These are phyloP conservation scores for Hoplodrina ambigua DNA, from an alignment of 2,888 invertebrate genomes.

Conservation along the genomic window DNA sequence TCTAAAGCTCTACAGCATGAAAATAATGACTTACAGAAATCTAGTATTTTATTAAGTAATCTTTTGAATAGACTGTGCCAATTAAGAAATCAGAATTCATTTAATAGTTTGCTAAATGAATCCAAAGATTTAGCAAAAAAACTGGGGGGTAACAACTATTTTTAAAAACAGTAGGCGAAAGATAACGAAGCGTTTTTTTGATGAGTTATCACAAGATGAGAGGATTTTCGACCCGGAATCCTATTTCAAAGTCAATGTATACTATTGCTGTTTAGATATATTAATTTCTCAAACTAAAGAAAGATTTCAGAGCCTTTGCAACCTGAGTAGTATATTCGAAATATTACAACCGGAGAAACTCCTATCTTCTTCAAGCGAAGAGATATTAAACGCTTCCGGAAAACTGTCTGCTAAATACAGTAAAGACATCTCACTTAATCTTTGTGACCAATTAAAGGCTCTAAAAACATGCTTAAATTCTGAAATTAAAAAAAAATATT, in stretches of 20 bases:
- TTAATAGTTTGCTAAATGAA: constrained; percentile 54
- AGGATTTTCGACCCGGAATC: constrained; percentile 54
- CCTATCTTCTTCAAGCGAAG: constrained; percentile 6
- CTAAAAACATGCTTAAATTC: constrained; percentile 17
- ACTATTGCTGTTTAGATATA: constrained; percentile 60
- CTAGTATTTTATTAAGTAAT: constrained; percentile 13
- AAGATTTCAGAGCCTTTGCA: constrained; percentile 44
- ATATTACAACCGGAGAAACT: constrained; percentile 7
- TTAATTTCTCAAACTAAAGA: constrained; percentile 54
- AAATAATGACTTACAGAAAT: constrained; percentile 61
- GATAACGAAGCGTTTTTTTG: constrained; percentile 23
- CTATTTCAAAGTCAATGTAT: constrained; percentile 59
- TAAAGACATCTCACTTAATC: constrained; percentile 60
- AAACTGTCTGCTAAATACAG: constrained; percentile 55
- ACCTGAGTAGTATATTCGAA: constrained; percentile 3
- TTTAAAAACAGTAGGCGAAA: constrained; percentile 5
- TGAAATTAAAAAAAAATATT: background rate
- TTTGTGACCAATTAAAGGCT: constrained; percentile 54
- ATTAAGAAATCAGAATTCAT: constrained; percentile 30
- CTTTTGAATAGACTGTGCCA: background rate
- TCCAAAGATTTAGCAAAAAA: constrained; percentile 41
- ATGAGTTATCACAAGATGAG: constrained; percentile 47
- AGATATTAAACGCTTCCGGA: background rate
- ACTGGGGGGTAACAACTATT: constrained; percentile 41
- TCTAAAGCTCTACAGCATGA: constrained; percentile 65